Evolutionary conservation across 2,797 vertebrate genomes (phyloP).

Genomic region (Trachops cirrhosus): DNA sequence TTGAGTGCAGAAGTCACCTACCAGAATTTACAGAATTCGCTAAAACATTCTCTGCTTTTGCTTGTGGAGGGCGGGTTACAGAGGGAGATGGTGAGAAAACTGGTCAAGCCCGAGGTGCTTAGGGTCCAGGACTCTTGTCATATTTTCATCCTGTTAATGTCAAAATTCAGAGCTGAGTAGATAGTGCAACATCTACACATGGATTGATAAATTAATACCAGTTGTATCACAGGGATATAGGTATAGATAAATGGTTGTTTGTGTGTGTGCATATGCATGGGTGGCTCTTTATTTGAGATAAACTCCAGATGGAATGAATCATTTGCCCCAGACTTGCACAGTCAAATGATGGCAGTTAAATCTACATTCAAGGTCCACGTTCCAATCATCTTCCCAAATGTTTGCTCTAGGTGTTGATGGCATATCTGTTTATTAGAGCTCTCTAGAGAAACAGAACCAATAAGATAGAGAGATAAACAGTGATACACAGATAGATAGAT

Average conservation of each 20-base stretch:
- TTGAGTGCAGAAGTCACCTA: fast-evolving
- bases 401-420: background rate
- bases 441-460: background rate
- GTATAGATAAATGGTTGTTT: fast-evolving
- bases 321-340: fast-evolving
- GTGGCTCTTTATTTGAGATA: fast-evolving
- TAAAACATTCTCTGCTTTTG: too few relatives aligned
- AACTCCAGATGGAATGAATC: background rate
- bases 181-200: fast-evolving
- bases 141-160: background rate
- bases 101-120: fast-evolving
- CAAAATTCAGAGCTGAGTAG: background rate
- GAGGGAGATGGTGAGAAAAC: too few relatives aligned
- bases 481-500: background rate
- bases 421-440: background rate
- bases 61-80: fast-evolving
- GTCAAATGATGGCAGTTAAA: fast-evolving
- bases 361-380: fast-evolving
- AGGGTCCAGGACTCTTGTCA: fast-evolving
- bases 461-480: background rate
- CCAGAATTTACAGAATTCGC: too few relatives aligned
- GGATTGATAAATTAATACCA: too few relatives aligned
- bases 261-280: too few relatives aligned
- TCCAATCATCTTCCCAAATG: fast-evolving
- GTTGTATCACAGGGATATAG: fast-evolving